Evolutionary conservation across 2,113 vertebrate species (phyloP).

Genomic region (Cacatua alba): DNA sequence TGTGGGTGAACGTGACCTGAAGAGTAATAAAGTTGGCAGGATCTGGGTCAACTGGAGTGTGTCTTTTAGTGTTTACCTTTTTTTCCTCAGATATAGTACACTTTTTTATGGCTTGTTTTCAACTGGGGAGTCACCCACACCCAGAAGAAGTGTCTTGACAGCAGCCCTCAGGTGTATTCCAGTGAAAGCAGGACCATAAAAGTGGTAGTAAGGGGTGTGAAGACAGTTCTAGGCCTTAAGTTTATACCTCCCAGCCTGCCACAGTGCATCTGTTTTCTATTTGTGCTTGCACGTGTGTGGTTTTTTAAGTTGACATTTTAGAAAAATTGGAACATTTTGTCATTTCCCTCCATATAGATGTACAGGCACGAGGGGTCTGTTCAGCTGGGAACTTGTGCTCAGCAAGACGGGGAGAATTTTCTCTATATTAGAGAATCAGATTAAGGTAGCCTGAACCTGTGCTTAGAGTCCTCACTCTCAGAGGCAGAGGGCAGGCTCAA

Average conservation of each 20-base stretch:
- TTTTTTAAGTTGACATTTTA: constrained; percentile 34
- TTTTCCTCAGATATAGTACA: background rate
- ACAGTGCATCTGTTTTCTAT: constrained; percentile 46
- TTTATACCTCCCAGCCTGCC: background rate
- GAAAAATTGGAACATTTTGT: constrained; percentile 37
- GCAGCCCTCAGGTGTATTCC: constrained; percentile 7
- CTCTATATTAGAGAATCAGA: background rate
- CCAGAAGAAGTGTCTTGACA: background rate
- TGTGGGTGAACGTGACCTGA: accelerated
- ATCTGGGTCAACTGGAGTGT: background rate
- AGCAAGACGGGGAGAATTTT: background rate
- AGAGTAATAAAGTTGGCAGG: background rate
- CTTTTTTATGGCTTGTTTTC: constrained; percentile 21
- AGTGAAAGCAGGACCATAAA: background rate
- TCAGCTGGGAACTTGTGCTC: background rate
- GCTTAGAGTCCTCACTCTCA: background rate
- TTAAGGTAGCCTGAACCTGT: background rate
- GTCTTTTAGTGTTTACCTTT: background rate
- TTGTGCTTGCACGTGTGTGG: background rate
- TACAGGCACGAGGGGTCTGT: background rate
- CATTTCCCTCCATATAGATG: constrained; percentile 24
- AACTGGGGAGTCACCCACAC: background rate
- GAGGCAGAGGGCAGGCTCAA: background rate
- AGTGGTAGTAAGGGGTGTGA: constrained; percentile 27
- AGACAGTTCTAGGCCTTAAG: constrained; percentile 36